Evolutionary conservation across 2,888 invertebrate genomes (phyloP).

Genomic region (Serripes groenlandicus): DNA sequence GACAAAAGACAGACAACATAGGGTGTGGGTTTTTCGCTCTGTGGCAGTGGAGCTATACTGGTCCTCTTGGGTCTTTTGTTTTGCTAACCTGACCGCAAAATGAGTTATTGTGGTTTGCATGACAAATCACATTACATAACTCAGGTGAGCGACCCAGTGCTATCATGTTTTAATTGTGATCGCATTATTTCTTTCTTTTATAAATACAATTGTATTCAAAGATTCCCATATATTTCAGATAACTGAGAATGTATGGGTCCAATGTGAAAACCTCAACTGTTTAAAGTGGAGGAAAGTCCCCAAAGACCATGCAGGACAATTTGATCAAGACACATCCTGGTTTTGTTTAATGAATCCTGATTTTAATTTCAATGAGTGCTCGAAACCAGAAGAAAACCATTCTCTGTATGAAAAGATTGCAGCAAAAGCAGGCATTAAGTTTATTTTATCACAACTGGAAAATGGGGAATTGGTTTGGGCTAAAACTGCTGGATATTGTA

Average conservation of each 20-base stretch:
- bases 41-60: no score
- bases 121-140: no score
- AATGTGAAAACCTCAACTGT: constrained; percentile 82
- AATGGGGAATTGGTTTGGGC: constrained; percentile 83
- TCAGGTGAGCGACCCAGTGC: no score
- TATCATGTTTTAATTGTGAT: no score
- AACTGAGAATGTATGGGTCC: constrained; percentile 80
- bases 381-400: constrained; percentile 78
- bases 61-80: no score
- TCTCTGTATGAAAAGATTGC: constrained; percentile 77
- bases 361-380: constrained; percentile 71
- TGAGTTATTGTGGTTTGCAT: no score
- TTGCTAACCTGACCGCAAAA: no score
- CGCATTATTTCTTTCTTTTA: no score
- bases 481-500: constrained; percentile 82
- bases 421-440: constrained; percentile 75
- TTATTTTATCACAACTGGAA: constrained; percentile 75
- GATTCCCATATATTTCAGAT: no score
- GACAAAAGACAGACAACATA: no score
- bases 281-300: constrained; percentile 82
- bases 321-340: constrained; percentile 74
- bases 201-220: no score
- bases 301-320: constrained; percentile 43
- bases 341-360: constrained; percentile 81
- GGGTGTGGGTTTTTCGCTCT: no score